These are phyloP conservation scores for Platyscapa corneri DNA, from an alignment of 1,140 invertebrate genomes.

Conservation along the genomic window DNA sequence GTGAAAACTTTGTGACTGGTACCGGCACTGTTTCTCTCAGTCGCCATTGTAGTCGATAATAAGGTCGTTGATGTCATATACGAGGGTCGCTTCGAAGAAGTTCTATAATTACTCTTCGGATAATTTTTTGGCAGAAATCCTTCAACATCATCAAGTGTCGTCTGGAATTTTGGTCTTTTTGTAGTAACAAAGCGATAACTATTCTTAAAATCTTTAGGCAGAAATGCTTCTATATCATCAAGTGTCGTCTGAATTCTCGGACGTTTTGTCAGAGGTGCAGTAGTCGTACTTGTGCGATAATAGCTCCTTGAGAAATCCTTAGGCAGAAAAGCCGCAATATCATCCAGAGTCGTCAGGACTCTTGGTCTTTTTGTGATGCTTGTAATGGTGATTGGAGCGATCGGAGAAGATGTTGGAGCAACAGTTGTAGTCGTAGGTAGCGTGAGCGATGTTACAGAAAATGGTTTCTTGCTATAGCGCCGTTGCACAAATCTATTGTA, in stretches of 20 bases:
- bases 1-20: constrained; percentile 47
- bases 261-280: constrained; percentile 27
- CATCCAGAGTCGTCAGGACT: constrained; percentile 53
- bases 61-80: constrained; percentile 42
- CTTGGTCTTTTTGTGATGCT: constrained; percentile 44
- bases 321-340: constrained; percentile 57
- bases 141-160: constrained; percentile 56
- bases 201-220: constrained; percentile 56
- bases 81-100: constrained; percentile 21
- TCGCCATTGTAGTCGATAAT: constrained; percentile 50
- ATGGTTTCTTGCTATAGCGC: constrained; percentile 71
- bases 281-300: constrained; percentile 23
- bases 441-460: constrained; percentile 51
- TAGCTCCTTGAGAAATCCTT: constrained; percentile 50
- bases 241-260: constrained; percentile 52
- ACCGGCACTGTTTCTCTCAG: constrained; percentile 8
- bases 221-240: constrained; percentile 56
- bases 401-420: constrained; percentile 49
- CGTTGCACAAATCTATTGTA: constrained; percentile 77
- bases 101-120: constrained; percentile 35
- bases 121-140: constrained; percentile 54
- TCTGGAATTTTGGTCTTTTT: constrained; percentile 47
- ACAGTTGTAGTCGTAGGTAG: constrained; percentile 51
- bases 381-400: constrained; percentile 52
- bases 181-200: constrained; percentile 13